phyloP scores from a whole-genome alignment of 1,140 invertebrate genomes.

The Gonioctena quinquepunctata region DNA sequence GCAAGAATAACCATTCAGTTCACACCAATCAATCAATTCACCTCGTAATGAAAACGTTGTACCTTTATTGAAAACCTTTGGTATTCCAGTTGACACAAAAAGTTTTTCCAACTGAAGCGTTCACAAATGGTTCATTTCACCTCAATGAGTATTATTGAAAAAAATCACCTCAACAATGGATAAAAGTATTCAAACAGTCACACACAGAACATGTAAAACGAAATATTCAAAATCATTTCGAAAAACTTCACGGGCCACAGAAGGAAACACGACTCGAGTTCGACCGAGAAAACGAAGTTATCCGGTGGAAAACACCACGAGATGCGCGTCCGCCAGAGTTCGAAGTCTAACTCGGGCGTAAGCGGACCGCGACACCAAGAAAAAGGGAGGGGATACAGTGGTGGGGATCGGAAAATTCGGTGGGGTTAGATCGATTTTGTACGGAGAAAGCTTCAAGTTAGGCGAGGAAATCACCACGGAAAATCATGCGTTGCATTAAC shows the following conservation, averaged over 20 bases:
- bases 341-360: slow-evolving; percentile 10
- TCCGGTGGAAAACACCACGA: background rate
- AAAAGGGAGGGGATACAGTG: background rate
- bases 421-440: slow-evolving; percentile 12
- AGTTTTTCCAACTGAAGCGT: background rate
- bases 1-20: too few relatives aligned
- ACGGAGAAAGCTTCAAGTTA: slow-evolving; percentile 10
- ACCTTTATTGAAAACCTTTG: too few relatives aligned
- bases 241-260: background rate
- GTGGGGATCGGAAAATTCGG: background rate
- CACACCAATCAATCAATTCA: too few relatives aligned
- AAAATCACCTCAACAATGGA: background rate
- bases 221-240: background rate
- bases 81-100: background rate
- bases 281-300: background rate
- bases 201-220: too few relatives aligned
- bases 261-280: background rate
- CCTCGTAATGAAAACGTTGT: too few relatives aligned
- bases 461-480: too few relatives aligned
- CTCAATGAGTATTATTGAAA: background rate
- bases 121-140: background rate
- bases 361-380: background rate
- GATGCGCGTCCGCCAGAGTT: background rate
- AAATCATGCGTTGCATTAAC: too few relatives aligned
- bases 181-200: too few relatives aligned